Conservation (phyloP, 2,888 invertebrate species). For the Pyralis farinalis region DNA sequence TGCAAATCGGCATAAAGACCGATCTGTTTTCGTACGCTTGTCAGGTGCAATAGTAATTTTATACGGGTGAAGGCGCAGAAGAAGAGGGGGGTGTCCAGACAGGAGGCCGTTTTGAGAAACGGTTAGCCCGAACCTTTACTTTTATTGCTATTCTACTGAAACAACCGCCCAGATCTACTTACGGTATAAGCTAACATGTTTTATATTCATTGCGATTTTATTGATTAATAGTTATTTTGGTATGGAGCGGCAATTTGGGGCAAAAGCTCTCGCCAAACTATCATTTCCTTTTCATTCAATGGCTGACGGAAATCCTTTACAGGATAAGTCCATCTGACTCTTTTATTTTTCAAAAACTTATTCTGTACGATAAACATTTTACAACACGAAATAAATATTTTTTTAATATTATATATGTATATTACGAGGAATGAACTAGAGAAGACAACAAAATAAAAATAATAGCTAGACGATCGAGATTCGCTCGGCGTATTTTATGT, state of each 20-base stretch:
- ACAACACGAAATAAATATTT: too few relatives aligned
- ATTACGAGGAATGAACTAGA: too few relatives aligned
- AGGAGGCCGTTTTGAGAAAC: constrained; percentile 45
- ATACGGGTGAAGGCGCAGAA: constrained; percentile 29
- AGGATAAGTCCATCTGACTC: too few relatives aligned
- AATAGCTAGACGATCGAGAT: too few relatives aligned
- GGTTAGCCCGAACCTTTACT: constrained; percentile 39
- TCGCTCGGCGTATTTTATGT: too few relatives aligned
- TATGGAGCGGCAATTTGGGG: not conserved
- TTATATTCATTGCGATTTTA: constrained; percentile 40
- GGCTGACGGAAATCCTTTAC: too few relatives aligned
- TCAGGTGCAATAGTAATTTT: constrained; percentile 64
- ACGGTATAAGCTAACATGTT: constrained; percentile 27
- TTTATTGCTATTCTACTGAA: constrained; percentile 20
- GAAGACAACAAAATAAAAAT: too few relatives aligned
- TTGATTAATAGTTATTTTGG: constrained; percentile 19
- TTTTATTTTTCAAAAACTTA: too few relatives aligned
- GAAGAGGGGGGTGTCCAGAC: constrained; percentile 36
- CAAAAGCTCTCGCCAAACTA: constrained; percentile 4
- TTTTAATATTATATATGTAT: too few relatives aligned
- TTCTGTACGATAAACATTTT: too few relatives aligned
- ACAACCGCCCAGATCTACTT: constrained; percentile 30
- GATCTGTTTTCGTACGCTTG: constrained; percentile 38
- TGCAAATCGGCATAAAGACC: constrained; percentile 9
- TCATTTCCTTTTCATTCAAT: too few relatives aligned